A percentile compares a stretch with the other conserved stretches of the same genome.
Evolutionary conservation across 2,888 invertebrate genomes (phyloP).

Genomic region (Meliscaeva auricollis): DNA sequence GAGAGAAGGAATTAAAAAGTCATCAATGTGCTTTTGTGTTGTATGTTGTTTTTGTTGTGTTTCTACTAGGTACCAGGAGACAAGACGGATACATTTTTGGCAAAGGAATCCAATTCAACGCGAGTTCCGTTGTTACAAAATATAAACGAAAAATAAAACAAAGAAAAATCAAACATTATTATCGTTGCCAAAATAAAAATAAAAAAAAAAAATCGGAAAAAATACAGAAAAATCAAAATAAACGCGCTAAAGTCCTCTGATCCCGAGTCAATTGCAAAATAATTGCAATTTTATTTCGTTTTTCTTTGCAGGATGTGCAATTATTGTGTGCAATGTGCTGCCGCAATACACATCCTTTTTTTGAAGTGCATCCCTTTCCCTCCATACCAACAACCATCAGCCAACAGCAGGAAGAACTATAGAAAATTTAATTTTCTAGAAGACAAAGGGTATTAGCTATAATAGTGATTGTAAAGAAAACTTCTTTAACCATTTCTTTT

Average conservation of each 20-base stretch:
- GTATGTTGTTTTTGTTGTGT: not conserved
- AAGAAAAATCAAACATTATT: constrained; percentile 22
- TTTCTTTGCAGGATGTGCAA: not conserved
- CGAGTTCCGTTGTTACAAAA: constrained; percentile 32
- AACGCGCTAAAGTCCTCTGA: constrained; percentile 46
- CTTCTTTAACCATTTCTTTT: constrained; percentile 62
- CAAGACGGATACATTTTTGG: constrained; percentile 45
- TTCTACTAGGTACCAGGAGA: not conserved
- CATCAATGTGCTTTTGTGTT: constrained; percentile 38
- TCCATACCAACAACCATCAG: too few relatives aligned
- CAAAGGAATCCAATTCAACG: constrained; percentile 42
- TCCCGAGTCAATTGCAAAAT: constrained; percentile 67
- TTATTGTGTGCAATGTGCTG: constrained; percentile 45
- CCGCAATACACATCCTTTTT: constrained; percentile 61
- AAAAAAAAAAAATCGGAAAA: not conserved
- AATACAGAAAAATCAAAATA: constrained; percentile 31
- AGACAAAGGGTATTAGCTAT: constrained; percentile 18
- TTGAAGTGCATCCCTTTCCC: not conserved
- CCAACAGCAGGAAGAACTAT: not conserved
- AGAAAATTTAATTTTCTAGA: constrained; percentile 24
- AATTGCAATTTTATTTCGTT: constrained; percentile 52
- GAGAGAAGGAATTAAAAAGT: constrained; percentile 48
- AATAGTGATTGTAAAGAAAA: constrained; percentile 47
- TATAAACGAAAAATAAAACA: not conserved
- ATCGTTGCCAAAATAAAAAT: constrained; percentile 51